phyloP scores from a whole-genome alignment of 2,113 vertebrate species.

The Aplodontia rufa region DNA sequence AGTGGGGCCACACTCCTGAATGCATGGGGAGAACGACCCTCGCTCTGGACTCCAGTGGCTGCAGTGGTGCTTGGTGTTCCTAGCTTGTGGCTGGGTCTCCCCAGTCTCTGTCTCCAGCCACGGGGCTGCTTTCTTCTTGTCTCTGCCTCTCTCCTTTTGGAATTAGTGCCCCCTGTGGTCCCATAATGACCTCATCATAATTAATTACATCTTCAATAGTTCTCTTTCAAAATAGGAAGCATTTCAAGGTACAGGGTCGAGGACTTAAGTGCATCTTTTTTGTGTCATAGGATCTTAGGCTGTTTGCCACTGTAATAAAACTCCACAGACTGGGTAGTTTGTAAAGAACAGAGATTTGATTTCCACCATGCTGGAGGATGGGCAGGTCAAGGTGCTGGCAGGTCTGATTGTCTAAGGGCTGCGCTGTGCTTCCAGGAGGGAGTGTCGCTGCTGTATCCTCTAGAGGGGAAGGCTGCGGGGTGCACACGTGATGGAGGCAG shows the following conservation, averaged over 20 bases:
- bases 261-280: not conserved
- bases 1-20: rapidly evolving
- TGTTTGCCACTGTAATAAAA: not conserved
- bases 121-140: not conserved
- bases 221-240: not conserved
- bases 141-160: not conserved
- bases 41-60: not conserved
- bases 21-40: not conserved
- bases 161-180: not conserved
- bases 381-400: not conserved
- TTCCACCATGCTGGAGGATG: not conserved
- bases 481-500: too few species aligned
- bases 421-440: not conserved
- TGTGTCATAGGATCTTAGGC: too few species aligned
- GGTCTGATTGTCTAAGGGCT: not conserved
- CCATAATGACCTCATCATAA: rapidly evolving
- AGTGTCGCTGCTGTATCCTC: not conserved
- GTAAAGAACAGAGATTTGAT: not conserved
- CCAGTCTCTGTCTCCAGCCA: not conserved
- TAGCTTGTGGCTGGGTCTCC: rapidly evolving
- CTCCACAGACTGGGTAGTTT: not conserved
- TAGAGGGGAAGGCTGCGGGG: not conserved
- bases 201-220: not conserved
- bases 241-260: not conserved
- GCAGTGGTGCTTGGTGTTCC: rapidly evolving